Evolutionary conservation across 2,888 invertebrate species (phyloP), one percentile per base, ranked within the genome.

Genomic region (Orthonevra nobilis): DNA sequence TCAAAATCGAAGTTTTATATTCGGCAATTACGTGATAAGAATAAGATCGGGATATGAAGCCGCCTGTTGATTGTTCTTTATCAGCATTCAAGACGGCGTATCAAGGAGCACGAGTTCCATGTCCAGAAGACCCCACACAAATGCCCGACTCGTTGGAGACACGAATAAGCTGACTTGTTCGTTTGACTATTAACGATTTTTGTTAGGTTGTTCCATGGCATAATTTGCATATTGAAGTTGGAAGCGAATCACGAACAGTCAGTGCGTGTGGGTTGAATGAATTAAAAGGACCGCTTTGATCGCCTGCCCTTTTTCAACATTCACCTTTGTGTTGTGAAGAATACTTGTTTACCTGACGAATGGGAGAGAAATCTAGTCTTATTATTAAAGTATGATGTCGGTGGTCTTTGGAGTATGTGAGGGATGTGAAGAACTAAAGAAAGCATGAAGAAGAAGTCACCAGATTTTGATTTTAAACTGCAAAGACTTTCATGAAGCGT

Each of bases 71-170:
- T 61, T 79, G 70, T 64, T 64, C 66, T 68, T 68, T 79, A 79
- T 79, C 79, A 73, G 61, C 66, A 79, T 79, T 79, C 79, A 79
- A 54, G 50, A 61, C 60, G 66, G 66, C 79, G 54, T 61, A 73
- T 73, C 73, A 73, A 61, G 73, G 66, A 79, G 79, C 82, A 82
- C 82, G 82, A 82, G 81, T 81, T 81, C 30, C 70, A 70, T 81
- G 82, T 82, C 81, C 69, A 44, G 32, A 32, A 70, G 81, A 81
- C 82, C 81, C 69, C 72, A 81, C 82, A 82, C 79, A 79, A 79
- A 48, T 72, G 73, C 48, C 54, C 73, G 79, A 61, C 70, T 70
- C 42, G 26, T 34, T 70, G 70, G 70, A 70, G 70, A 79, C 79
- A 61, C 73, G 79, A 79, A 79, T 73, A 73, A 68, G 79, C 54